A percentile compares a stretch with the other conserved stretches of the same genome.
These are phyloP conservation scores for Channallabes apus DNA, from an alignment of 2,797 vertebrate genomes.

Conservation along the genomic window DNA sequence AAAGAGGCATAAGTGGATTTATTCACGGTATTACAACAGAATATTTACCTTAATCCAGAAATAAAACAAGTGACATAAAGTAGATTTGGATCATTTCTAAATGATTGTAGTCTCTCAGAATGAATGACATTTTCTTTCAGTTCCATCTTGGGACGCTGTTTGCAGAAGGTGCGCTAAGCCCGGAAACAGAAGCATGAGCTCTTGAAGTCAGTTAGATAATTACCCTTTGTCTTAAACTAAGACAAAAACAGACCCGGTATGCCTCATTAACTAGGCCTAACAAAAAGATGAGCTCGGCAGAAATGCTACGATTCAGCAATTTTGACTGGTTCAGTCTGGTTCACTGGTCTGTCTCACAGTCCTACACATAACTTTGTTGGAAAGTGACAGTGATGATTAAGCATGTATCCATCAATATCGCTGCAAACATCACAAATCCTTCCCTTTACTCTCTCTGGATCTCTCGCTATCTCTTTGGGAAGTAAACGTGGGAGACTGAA, in stretches of 20 bases:
- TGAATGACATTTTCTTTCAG: slow-evolving; percentile 1
- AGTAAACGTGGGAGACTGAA: slow-evolving; percentile 74
- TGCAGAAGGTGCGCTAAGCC: background rate
- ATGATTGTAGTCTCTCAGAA: slow-evolving; percentile 3
- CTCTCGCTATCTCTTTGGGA: slow-evolving; percentile 63
- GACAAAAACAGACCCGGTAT: background rate
- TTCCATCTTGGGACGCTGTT: background rate
- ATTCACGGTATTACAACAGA: background rate
- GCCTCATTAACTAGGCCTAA: background rate
- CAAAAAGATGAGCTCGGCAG: background rate
- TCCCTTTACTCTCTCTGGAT: slow-evolving; percentile 25
- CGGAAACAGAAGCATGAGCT: background rate
- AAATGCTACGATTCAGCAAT: background rate
- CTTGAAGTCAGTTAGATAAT: background rate
- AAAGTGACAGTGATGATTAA: slow-evolving; percentile 33
- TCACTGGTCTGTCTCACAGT: background rate
- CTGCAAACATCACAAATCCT: slow-evolving; percentile 29
- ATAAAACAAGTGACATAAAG: background rate
- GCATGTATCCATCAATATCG: slow-evolving; percentile 32
- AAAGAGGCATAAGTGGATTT: no score
- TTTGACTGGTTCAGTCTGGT: background rate
- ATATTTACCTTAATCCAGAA: background rate
- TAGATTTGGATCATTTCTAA: background rate
- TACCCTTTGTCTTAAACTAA: background rate
- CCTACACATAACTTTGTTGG: background rate